phyloP scores from a whole-genome alignment of 2,888 invertebrate genomes.

The Caenorhabditis sinica region DNA sequence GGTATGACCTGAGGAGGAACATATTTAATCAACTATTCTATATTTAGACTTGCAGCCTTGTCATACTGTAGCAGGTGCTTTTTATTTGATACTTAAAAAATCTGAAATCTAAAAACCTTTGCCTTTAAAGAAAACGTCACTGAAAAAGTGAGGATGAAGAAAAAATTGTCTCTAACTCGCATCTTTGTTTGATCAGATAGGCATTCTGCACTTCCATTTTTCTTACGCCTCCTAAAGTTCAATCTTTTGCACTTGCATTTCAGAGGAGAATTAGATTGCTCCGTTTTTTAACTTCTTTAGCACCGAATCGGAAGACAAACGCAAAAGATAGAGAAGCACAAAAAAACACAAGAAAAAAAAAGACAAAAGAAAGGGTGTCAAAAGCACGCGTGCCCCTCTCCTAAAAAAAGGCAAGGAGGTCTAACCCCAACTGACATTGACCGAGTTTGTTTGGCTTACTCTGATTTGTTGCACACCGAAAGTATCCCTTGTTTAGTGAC shows the following conservation, averaged over 20 bases:
- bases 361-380: slow-evolving; percentile 49
- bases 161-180: neutral
- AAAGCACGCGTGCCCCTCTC: slow-evolving; percentile 40
- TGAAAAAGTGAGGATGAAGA: neutral
- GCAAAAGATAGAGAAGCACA: slow-evolving; percentile 5
- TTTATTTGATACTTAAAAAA: too few species aligned
- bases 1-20: too few species aligned
- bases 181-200: slow-evolving; percentile 1
- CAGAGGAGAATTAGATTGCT: slow-evolving; percentile 6
- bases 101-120: too few species aligned
- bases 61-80: too few species aligned
- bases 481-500: slow-evolving; percentile 50
- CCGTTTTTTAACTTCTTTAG: slow-evolving; percentile 22
- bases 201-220: slow-evolving; percentile 1
- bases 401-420: slow-evolving; percentile 39
- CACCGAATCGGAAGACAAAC: slow-evolving; percentile 24
- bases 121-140: too few species aligned
- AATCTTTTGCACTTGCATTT: slow-evolving; percentile 24
- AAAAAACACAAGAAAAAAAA: slow-evolving; percentile 25
- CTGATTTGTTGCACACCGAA: slow-evolving; percentile 61
- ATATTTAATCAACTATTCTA: too few species aligned
- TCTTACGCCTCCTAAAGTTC: neutral
- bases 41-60: too few species aligned
- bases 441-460: slow-evolving; percentile 63
- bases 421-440: slow-evolving; percentile 57